A percentile compares a stretch with the other conserved stretches of the same genome.
Conservation (phyloP, 2,888 invertebrate species). For the Harpalus rubripes region DNA sequence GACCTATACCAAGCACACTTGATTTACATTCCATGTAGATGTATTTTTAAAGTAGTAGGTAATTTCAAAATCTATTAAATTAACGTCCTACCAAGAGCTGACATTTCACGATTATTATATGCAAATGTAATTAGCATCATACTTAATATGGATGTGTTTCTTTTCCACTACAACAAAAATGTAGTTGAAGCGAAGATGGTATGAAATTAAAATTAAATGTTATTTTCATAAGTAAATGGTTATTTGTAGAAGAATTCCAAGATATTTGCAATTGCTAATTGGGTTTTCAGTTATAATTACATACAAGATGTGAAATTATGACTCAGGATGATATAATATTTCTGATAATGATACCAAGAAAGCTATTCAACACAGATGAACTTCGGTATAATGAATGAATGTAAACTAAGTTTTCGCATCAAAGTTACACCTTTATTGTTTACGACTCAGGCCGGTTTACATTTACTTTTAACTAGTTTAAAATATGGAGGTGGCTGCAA, state of each 20-base stretch:
- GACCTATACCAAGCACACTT: neutral
- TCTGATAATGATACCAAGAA: too few relatives aligned
- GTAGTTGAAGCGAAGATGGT: neutral
- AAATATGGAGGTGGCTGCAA: too few relatives aligned
- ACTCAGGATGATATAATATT: too few relatives aligned
- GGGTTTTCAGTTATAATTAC: neutral
- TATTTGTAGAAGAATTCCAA: neutral
- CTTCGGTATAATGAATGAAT: too few relatives aligned
- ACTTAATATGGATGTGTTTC: constrained; percentile 16
- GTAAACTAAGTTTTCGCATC: too few relatives aligned
- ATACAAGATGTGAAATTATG: neutral
- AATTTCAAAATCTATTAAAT: constrained; percentile 61
- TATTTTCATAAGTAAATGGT: neutral
- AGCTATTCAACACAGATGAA: too few relatives aligned
- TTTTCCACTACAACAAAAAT: constrained; percentile 15
- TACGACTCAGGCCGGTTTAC: too few relatives aligned
- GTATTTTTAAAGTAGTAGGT: neutral
- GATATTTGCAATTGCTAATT: neutral
- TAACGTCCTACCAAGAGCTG: constrained; percentile 38
- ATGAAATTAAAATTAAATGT: constrained; percentile 1
- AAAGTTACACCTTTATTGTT: too few relatives aligned
- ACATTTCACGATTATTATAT: constrained; percentile 64
- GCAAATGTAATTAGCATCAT: constrained; percentile 42
- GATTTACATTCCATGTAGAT: neutral
- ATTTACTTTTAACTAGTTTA: too few relatives aligned